Base-by-base conservation (phyloP, 2,888 invertebrate species). In the Diaperis boleti region DNA sequence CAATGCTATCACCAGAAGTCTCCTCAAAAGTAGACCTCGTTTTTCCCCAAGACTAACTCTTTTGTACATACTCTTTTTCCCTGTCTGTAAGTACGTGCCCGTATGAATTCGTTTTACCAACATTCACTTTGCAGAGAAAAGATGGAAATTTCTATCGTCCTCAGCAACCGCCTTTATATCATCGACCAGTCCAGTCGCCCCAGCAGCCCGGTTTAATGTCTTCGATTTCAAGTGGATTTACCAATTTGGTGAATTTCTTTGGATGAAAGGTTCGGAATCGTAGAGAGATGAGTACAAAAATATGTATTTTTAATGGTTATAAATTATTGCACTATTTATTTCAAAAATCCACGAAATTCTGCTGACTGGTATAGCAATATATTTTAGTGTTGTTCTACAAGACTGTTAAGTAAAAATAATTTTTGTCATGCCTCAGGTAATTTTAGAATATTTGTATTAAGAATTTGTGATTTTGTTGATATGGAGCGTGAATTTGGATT, bases 181-280 rank as follows among this genome's bases (percentile, higher is more conserved):
- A 71, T 74, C 85, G 71, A 79, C 86, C 66, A 75, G 85, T 44
- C 5, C 22, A 64, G 71, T 83, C 50, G 76, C 84, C 74, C 65
- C 69, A 78, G 6, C 81, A 82, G 50, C 80, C 82, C 63, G 90
- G 92, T 22, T 87, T 93, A 70, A 86, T 94, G 75, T 88, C 92
- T 13, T 90, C 92, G 33, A 86, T 94, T 72, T 88, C 89, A 72
- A 92, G 85, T 76, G 90, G 93, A 11, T 88, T 94, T 74, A 92
- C 89, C 76, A 92, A 86, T 76, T 83, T 94, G 71, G 90, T 93
- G 68, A 92, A 90, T 77, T 87, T 92, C 75, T 92, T 93, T 29
- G 76, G 77, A 56, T 73, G 67, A 66, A 17, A n/a, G n/a, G n/a
- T n/a, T n/a, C n/a, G n/a, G n/a, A n/a, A n/a, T n/a, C n/a, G n/a